These are phyloP conservation scores for Rana temporaria DNA, from an alignment of 2,113 vertebrate genomes.

Conservation along the genomic window DNA sequence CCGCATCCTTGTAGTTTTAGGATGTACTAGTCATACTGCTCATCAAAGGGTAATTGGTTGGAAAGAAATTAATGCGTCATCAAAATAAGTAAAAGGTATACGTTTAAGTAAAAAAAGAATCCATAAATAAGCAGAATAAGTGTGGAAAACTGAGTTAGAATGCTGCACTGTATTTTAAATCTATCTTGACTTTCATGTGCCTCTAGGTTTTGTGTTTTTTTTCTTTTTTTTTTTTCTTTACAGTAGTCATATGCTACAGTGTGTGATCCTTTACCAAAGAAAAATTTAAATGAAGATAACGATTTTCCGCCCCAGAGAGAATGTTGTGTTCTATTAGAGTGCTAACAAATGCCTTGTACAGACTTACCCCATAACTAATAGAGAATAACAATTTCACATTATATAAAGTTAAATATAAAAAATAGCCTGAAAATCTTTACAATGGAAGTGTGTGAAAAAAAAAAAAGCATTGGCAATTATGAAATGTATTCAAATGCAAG, in stretches of 20 bases:
- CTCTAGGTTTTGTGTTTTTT: background rate
- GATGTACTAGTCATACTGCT: no score
- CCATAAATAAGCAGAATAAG: background rate
- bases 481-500: conserved; percentile 26
- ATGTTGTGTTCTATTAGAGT: background rate
- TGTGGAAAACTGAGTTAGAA: background rate
- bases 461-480: background rate
- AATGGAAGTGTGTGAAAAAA: background rate
- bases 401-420: conserved; percentile 5
- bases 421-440: conserved; percentile 9
- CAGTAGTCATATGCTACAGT: background rate
- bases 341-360: background rate
- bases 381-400: conserved; percentile 4
- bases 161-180: no score
- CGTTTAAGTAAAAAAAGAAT: no score
- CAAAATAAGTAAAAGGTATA: no score
- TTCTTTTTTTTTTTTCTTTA: background rate
- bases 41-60: no score
- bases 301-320: background rate
- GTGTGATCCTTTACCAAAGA: background rate
- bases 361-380: background rate
- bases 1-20: no score
- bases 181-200: background rate
- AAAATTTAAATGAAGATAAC: background rate
- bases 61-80: no score